These are phyloP conservation scores for Enteromius radiatus DNA, from an alignment of 2,797 vertebrate genomes.

Conservation along the genomic window DNA sequence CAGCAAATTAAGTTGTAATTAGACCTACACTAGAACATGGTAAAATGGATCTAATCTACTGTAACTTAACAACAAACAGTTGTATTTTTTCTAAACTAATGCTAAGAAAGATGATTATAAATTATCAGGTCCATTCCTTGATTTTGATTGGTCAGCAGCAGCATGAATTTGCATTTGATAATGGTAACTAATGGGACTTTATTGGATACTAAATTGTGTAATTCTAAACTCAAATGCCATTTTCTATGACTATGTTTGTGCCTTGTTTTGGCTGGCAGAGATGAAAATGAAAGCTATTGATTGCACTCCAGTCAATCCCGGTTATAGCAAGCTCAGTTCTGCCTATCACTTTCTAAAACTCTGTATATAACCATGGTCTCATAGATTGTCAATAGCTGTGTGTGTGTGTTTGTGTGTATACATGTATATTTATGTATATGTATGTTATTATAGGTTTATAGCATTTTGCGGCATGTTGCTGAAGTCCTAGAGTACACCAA, in stretches of 20 bases:
- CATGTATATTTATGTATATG: not conserved
- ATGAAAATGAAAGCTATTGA: not conserved
- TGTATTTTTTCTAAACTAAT: not conserved
- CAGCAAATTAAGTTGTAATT: not conserved
- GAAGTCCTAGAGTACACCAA: slow-evolving; percentile 97
- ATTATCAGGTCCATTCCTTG: too few relatives aligned
- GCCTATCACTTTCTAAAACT: not conserved
- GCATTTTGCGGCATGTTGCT: slow-evolving; percentile 96
- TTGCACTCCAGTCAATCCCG: not conserved
- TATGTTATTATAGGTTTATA: slow-evolving; percentile 86
- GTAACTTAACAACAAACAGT: not conserved
- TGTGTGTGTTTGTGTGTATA: not conserved
- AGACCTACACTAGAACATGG: not conserved
- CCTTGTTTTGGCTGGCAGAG: not conserved
- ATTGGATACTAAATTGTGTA: too few relatives aligned
- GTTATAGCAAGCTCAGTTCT: not conserved
- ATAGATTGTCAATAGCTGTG: not conserved
- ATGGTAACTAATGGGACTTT: too few relatives aligned
- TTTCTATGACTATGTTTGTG: too few relatives aligned
- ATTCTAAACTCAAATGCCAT: too few relatives aligned
- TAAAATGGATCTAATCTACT: not conserved
- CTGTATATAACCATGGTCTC: not conserved
- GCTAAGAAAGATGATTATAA: too few relatives aligned
- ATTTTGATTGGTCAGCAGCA: too few relatives aligned
- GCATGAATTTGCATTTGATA: too few relatives aligned